Conservation (phyloP, 1,140 invertebrate genomes). For the Drosophila bipectinata region DNA sequence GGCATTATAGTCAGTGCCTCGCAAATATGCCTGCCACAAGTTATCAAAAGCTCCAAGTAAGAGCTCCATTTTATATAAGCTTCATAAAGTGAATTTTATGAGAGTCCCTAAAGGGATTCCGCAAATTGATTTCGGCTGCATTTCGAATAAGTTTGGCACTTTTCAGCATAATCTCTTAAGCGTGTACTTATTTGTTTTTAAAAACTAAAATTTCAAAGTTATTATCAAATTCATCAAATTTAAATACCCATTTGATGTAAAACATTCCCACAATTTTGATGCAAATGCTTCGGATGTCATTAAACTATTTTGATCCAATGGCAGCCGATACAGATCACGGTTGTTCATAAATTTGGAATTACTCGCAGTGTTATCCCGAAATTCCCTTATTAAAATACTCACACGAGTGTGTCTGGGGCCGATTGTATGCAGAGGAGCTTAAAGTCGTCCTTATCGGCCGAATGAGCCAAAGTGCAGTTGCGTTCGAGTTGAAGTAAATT, state of each 20-base stretch:
- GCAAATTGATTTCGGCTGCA: constrained; percentile 19
- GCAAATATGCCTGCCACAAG: constrained; percentile 51
- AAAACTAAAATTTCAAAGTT: too few relatives aligned
- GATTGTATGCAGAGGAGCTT: constrained; percentile 29
- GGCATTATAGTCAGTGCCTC: constrained; percentile 20
- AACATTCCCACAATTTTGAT: too few relatives aligned
- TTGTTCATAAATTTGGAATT: constrained; percentile 1
- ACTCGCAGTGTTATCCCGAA: constrained; percentile 4
- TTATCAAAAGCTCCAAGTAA: constrained; percentile 37
- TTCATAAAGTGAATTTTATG: constrained; percentile 32
- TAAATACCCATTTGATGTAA: not conserved
- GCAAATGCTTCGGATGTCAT: too few relatives aligned
- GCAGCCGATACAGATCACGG: not conserved
- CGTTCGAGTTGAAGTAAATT: constrained; percentile 59
- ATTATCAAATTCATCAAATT: not conserved
- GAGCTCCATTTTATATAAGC: constrained; percentile 30
- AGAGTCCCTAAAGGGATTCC: constrained; percentile 5
- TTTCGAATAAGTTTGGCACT: not conserved
- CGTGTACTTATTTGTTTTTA: too few relatives aligned
- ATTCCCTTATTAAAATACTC: constrained; percentile 4
- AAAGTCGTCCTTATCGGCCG: constrained; percentile 33
- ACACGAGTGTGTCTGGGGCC: not conserved
- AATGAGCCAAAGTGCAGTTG: constrained; percentile 37
- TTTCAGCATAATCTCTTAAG: not conserved
- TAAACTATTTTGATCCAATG: too few relatives aligned